These are phyloP conservation scores for Sycophila texana DNA, from an alignment of 2,888 invertebrate species.

Conservation along the genomic window DNA sequence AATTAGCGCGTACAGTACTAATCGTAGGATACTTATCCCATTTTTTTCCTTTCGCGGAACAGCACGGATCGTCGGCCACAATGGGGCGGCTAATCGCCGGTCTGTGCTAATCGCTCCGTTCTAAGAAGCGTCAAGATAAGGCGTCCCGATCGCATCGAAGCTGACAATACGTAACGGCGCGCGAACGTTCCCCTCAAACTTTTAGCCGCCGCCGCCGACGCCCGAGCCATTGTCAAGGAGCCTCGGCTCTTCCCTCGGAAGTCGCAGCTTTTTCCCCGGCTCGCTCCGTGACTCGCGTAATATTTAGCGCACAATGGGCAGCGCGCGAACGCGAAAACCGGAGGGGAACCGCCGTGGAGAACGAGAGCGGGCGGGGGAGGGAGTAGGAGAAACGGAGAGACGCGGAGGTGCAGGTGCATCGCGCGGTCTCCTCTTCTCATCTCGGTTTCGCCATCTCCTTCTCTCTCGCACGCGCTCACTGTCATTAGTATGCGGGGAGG, in stretches of 20 bases:
- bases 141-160: conserved; percentile 3
- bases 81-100: conserved; percentile 26
- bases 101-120: neutral
- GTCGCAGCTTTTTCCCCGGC: no score
- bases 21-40: conserved; percentile 11
- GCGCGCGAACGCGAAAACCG: neutral
- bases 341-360: neutral
- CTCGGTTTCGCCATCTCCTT: conserved; percentile 25
- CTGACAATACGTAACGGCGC: conserved; percentile 12
- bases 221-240: no score
- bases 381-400: conserved; percentile 20
- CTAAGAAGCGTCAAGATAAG: neutral
- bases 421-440: conserved; percentile 11
- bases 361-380: conserved; percentile 9
- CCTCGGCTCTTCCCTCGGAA: no score
- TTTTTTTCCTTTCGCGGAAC: conserved; percentile 16
- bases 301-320: no score
- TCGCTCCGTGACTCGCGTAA: neutral
- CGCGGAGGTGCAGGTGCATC: conserved; percentile 38
- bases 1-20: conserved; percentile 27
- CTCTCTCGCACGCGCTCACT: neutral
- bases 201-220: no score
- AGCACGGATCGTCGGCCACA: neutral
- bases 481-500: conserved; percentile 51
- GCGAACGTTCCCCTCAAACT: no score